Percentiles rank a stretch among this genome's conserved stretches.
Conservation (phyloP, 2,113 vertebrate genomes). For the Philantomba maxwellii region DNA sequence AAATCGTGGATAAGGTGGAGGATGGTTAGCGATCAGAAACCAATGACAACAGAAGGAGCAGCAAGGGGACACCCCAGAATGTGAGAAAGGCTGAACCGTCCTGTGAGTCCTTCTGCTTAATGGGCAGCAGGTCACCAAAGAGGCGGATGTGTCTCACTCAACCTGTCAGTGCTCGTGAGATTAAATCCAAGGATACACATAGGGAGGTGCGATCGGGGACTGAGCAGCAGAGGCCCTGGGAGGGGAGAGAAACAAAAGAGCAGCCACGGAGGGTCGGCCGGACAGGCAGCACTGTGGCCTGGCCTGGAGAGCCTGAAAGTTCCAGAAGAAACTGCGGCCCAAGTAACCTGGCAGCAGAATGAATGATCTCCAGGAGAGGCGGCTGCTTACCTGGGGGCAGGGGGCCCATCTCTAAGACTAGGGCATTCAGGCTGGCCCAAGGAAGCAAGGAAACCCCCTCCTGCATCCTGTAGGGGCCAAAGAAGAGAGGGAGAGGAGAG, state of each 20-base stretch:
- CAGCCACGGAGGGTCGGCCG: rapidly evolving
- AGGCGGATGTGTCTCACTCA: rapidly evolving
- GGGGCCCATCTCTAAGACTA: neutral
- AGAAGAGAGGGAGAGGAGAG: neutral
- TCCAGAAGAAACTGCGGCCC: neutral
- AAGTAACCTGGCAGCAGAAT: neutral
- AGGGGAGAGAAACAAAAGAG: neutral
- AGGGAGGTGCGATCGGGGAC: neutral
- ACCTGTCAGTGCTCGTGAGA: rapidly evolving
- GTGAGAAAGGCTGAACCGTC: rapidly evolving
- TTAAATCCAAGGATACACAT: rapidly evolving
- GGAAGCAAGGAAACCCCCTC: neutral
- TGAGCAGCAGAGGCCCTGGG: neutral
- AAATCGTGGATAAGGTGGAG: rapidly evolving
- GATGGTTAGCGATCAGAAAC: rapidly evolving
- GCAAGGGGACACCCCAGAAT: rapidly evolving
- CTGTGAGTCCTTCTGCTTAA: too few relatives aligned
- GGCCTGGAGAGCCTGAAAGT: neutral
- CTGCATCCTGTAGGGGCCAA: rapidly evolving
- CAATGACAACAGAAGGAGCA: rapidly evolving
- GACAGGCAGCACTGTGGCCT: rapidly evolving
- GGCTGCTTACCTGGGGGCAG: neutral
- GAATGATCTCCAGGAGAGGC: neutral
- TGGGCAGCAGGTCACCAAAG: neutral
- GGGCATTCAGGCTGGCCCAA: neutral